Percentiles rank a stretch among this genome's conserved stretches.
These are phyloP conservation scores for Brachionus koreanus DNA, from an alignment of 1,140 invertebrate species.

Conservation along the genomic window DNA sequence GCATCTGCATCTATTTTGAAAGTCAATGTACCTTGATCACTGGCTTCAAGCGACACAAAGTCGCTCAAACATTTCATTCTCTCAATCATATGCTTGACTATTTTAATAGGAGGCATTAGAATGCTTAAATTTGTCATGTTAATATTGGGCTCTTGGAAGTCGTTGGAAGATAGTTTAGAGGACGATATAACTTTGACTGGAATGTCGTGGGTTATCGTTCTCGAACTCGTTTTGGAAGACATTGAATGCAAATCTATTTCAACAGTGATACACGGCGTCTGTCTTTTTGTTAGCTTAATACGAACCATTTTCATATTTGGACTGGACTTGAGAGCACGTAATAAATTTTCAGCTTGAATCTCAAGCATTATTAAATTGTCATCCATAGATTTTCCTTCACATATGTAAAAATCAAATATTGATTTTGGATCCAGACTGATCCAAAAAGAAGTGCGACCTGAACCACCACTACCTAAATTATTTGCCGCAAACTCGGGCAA, in stretches of 20 bases:
- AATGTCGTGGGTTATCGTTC: constrained; percentile 35
- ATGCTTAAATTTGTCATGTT: not conserved
- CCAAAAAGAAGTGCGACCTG: constrained; percentile 30
- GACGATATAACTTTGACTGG: constrained; percentile 25
- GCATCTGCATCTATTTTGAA: constrained; percentile 40
- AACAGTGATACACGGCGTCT: constrained; percentile 30
- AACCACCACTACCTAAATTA: constrained; percentile 32
- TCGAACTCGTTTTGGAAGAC: constrained; percentile 27
- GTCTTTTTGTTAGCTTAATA: constrained; percentile 31
- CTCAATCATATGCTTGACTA: constrained; percentile 38
- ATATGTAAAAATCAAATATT: constrained; percentile 40
- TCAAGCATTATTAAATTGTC: constrained; percentile 31
- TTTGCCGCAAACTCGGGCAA: constrained; percentile 37
- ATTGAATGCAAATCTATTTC: constrained; percentile 42
- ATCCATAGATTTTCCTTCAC: constrained; percentile 11
- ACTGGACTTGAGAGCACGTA: constrained; percentile 39
- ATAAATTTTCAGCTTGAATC: constrained; percentile 23
- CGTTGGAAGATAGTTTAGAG: not conserved
- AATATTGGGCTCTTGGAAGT: constrained; percentile 42
- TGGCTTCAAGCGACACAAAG: constrained; percentile 23
- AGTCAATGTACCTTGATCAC: constrained; percentile 24
- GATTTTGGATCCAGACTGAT: constrained; percentile 33
- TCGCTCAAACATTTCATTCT: constrained; percentile 38
- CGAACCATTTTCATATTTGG: constrained; percentile 43
- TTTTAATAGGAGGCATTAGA: constrained; percentile 30